Evolutionary conservation across 1,140 invertebrate genomes (phyloP).

Genomic region (Wiebesia pumilae): DNA sequence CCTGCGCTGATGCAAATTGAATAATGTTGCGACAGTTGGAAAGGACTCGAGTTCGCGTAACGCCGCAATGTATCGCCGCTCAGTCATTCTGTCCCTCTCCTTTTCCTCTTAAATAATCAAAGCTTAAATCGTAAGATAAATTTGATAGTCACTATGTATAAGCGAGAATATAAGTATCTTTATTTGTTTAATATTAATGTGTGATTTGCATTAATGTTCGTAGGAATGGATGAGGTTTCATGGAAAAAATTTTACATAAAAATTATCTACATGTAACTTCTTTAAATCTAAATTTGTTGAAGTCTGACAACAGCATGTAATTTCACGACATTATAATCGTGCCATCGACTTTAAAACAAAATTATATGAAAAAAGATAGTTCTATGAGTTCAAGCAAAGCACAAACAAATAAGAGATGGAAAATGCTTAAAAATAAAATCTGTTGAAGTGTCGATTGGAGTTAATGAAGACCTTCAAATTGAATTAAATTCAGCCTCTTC

Average conservation of each 20-base stretch:
- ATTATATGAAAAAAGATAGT: too few relatives aligned
- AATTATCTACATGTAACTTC: too few relatives aligned
- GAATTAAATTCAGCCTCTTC: constrained; percentile 16
- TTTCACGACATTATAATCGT: background rate
- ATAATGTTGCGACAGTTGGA: constrained; percentile 58
- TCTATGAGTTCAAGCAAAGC: too few relatives aligned
- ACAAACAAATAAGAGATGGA: background rate
- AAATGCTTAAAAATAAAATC: background rate
- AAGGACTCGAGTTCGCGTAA: constrained; percentile 53
- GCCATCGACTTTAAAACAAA: background rate
- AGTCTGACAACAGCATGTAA: background rate
- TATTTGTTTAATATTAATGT: background rate
- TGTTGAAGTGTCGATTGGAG: constrained; percentile 40
- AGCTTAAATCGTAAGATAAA: background rate
- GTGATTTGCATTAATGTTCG: background rate
- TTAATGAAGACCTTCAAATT: constrained; percentile 54
- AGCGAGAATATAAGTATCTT: background rate
- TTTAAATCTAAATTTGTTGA: too few relatives aligned
- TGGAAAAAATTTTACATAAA: too few relatives aligned
- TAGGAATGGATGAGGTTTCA: too few relatives aligned
- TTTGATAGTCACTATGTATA: background rate
- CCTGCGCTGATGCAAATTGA: constrained; percentile 53
- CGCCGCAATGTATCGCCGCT: background rate
- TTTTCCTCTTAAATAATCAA: background rate
- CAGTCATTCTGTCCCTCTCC: constrained; percentile 33